A percentile compares a stretch with the other conserved stretches of the same genome.
Conservation (phyloP, 2,797 vertebrate genomes). For the Triplophysa bombifrons region DNA sequence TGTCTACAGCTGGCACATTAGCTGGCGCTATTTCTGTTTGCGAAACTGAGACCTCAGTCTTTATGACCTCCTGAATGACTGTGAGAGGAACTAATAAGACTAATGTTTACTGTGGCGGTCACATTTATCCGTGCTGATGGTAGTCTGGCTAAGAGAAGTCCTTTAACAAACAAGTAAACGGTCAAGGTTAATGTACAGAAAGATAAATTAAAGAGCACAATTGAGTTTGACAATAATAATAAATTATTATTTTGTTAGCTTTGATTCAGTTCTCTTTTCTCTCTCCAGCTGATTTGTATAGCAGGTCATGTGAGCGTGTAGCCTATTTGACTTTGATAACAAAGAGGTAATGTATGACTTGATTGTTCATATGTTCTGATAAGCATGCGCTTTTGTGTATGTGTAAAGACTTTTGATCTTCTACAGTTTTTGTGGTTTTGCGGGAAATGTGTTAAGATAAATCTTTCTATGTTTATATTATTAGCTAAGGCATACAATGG, state of each 20-base stretch:
- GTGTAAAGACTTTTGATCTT: not conserved
- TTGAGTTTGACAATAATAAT: not conserved
- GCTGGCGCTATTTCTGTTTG: slow-evolving; percentile 74
- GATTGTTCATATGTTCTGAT: not conserved
- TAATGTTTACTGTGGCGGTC: slow-evolving; percentile 1
- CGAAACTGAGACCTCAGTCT: slow-evolving; percentile 69
- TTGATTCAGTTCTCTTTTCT: not conserved
- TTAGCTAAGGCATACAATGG: not conserved
- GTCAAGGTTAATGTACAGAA: not conserved
- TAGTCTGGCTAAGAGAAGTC: not conserved
- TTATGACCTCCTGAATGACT: slow-evolving; percentile 5
- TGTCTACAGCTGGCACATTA: slow-evolving; percentile 61
- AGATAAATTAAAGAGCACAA: not conserved
- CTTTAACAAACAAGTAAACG: no score
- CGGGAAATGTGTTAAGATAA: not conserved
- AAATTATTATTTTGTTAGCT: not conserved
- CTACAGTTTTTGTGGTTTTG: not conserved
- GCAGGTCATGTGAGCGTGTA: slow-evolving; percentile 22
- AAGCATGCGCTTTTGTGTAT: not conserved
- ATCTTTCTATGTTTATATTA: not conserved
- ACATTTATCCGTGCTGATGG: not conserved
- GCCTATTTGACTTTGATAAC: slow-evolving; percentile 14
- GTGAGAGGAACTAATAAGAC: slow-evolving; percentile 2
- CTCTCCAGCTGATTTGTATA: not conserved
- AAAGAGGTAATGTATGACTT: not conserved